Conservation (phyloP, 2,797 vertebrate species). For the Knipowitschia caucasica region DNA sequence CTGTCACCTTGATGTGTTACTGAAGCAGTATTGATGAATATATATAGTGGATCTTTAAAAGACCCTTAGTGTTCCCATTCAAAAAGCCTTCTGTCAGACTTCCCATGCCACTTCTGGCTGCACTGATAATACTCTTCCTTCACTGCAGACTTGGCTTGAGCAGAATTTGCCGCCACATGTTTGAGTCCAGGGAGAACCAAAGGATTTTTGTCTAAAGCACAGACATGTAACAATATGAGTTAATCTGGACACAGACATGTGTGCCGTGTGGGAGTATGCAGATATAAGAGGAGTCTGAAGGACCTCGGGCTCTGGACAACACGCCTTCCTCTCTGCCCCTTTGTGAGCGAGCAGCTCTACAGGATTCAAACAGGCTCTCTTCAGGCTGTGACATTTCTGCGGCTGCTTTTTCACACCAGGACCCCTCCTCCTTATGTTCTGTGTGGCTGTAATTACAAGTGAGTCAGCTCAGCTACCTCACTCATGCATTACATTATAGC, state of each 20-base stretch:
- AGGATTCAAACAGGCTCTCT: slow-evolving; percentile 7
- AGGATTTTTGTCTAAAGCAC: slow-evolving; percentile 9
- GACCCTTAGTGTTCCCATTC: slow-evolving; percentile 4
- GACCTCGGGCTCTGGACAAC: slow-evolving; percentile 15
- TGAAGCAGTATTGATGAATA: not conserved
- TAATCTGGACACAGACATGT: slow-evolving; percentile 10
- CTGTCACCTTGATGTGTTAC: not conserved
- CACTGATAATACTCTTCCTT: not conserved
- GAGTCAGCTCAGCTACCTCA: slow-evolving; percentile 55
- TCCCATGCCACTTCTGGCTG: not conserved
- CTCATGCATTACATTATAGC: slow-evolving; percentile 51
- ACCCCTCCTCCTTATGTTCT: slow-evolving; percentile 33
- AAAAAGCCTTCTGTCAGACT: not conserved
- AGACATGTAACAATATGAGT: slow-evolving; percentile 17
- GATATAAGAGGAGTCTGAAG: slow-evolving; percentile 9
- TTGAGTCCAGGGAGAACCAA: not conserved
- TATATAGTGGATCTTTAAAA: not conserved
- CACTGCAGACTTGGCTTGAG: not conserved
- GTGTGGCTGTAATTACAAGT: slow-evolving; percentile 56
- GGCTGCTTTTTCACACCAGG: slow-evolving; percentile 8
- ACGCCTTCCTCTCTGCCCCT: slow-evolving; percentile 9
- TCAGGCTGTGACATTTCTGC: slow-evolving; percentile 12
- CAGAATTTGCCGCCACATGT: slow-evolving; percentile 3
- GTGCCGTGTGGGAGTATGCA: slow-evolving; percentile 2
- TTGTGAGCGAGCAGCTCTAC: not conserved